Evolutionary conservation across 2,888 invertebrate species (phyloP).

Genomic region (Coleophora flavipennella): DNA sequence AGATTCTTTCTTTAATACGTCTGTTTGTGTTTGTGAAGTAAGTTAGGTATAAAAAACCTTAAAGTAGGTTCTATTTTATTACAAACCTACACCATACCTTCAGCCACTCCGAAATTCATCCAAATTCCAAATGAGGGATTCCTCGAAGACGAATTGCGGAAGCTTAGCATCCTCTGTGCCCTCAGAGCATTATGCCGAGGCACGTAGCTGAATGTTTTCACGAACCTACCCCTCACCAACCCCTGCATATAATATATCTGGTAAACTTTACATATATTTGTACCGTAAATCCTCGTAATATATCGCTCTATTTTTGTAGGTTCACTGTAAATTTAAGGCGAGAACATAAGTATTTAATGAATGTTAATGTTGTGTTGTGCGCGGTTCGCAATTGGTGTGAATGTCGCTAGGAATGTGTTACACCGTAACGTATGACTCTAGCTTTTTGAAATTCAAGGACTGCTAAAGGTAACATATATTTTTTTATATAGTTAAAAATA

Average conservation of each 20-base stretch:
- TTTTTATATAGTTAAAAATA: too few species aligned
- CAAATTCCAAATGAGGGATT: constrained; percentile 72
- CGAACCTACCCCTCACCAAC: constrained; percentile 63
- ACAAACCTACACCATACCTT: constrained; percentile 17
- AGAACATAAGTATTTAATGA: constrained; percentile 62
- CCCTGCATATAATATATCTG: constrained; percentile 71
- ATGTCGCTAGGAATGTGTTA: constrained; percentile 33
- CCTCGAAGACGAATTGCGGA: constrained; percentile 68
- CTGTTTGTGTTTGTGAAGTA: too few species aligned
- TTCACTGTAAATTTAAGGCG: constrained; percentile 58
- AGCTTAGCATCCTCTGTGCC: constrained; percentile 59
- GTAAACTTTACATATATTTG: constrained; percentile 74
- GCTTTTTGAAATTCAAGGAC: too few species aligned
- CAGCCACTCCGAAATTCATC: constrained; percentile 53
- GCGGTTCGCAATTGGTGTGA: constrained; percentile 45
- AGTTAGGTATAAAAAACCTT: too few species aligned
- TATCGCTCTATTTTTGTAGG: constrained; percentile 71
- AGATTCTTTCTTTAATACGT: too few species aligned
- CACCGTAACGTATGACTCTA: constrained; percentile 5
- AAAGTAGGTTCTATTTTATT: too few species aligned
- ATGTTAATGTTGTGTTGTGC: constrained; percentile 59
- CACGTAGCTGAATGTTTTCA: constrained; percentile 69
- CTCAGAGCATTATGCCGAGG: constrained; percentile 67
- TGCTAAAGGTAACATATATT: too few species aligned
- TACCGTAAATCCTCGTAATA: constrained; percentile 70